A percentile compares a stretch with the other conserved stretches of the same genome.
Evolutionary conservation across 2,113 vertebrate genomes (phyloP).

Genomic region (Ailurus styani): DNA sequence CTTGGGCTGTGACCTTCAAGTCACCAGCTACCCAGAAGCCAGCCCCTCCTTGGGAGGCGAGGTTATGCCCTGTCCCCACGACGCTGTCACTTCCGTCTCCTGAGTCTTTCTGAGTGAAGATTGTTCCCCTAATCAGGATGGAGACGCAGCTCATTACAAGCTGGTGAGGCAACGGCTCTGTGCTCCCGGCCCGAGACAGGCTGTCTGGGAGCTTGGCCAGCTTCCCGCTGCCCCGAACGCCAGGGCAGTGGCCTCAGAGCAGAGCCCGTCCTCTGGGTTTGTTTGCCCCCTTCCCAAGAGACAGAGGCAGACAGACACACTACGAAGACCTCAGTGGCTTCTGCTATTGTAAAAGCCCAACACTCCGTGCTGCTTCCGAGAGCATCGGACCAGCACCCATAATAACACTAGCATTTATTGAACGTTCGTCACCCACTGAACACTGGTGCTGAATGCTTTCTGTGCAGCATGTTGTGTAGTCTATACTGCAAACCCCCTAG

Average conservation of each 20-base stretch:
- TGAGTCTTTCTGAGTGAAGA: conserved; percentile 49
- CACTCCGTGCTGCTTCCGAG: neutral
- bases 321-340: neutral
- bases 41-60: conserved; percentile 22
- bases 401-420: neutral
- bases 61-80: conserved; percentile 54
- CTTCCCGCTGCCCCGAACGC: conserved; percentile 58
- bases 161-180: conserved; percentile 59
- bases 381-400: neutral
- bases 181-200: conserved; percentile 60
- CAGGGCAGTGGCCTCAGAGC: conserved; percentile 39
- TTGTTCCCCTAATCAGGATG: conserved; percentile 71
- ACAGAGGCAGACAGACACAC: conserved; percentile 47
- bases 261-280: conserved; percentile 47
- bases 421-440: neutral
- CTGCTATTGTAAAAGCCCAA: neutral
- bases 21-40: conserved; percentile 23
- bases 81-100: conserved; percentile 54
- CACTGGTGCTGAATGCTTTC: rapidly evolving
- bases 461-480: rapidly evolving
- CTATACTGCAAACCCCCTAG: neutral
- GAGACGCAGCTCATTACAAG: conserved; percentile 56
- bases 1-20: conserved; percentile 1
- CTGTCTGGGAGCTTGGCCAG: conserved; percentile 68
- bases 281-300: conserved; percentile 61